These are phyloP conservation scores for Piezodorus guildinii DNA, from an alignment of 1,140 invertebrate species.

Conservation along the genomic window DNA sequence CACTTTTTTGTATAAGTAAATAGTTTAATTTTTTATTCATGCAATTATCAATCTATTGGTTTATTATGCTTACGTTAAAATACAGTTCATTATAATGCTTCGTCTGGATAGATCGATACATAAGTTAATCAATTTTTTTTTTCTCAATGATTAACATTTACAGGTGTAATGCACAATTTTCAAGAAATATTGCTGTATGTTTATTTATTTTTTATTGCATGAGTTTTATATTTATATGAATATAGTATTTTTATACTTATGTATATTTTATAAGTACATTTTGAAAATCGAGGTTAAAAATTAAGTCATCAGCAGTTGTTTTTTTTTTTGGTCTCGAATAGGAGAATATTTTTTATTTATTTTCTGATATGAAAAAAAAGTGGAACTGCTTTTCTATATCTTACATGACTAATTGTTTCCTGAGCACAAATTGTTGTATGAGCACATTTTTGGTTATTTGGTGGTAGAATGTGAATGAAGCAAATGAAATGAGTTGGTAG, in stretches of 20 bases:
- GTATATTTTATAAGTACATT: neutral
- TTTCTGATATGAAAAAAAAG: neutral
- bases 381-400: slow-evolving; percentile 1
- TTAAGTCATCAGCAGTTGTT: neutral
- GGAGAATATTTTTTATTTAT: neutral
- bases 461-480: neutral
- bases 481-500: neutral
- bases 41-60: too few relatives aligned
- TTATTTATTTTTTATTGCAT: neutral
- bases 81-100: too few relatives aligned
- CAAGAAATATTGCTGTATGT: too few relatives aligned
- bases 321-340: slow-evolving; percentile 15
- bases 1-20: too few relatives aligned
- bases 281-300: neutral
- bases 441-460: neutral
- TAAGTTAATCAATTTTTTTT: too few relatives aligned
- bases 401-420: slow-evolving; percentile 7
- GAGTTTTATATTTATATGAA: too few relatives aligned
- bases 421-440: slow-evolving; percentile 3
- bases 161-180: too few relatives aligned
- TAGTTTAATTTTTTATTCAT: too few relatives aligned
- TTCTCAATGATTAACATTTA: too few relatives aligned
- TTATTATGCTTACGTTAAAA: too few relatives aligned
- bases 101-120: too few relatives aligned
- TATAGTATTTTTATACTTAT: too few relatives aligned